A percentile compares a stretch with the other conserved stretches of the same genome.
These are phyloP conservation scores for Acestrorhynchus altus DNA, from an alignment of 2,797 vertebrate genomes.

Conservation along the genomic window DNA sequence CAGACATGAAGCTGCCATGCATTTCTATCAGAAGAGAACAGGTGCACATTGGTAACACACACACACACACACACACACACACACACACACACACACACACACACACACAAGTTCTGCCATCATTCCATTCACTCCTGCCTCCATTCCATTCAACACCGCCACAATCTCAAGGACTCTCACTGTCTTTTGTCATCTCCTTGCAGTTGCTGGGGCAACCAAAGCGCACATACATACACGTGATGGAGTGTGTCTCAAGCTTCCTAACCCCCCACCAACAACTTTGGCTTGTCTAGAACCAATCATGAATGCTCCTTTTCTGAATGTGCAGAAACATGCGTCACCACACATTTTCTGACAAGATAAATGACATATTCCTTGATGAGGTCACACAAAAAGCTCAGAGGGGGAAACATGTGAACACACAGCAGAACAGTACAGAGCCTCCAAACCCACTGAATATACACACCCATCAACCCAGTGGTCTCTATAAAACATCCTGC, in stretches of 20 bases:
- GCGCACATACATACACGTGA: constrained; percentile 67
- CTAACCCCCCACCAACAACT: constrained; percentile 1
- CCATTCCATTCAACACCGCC: constrained; percentile 46
- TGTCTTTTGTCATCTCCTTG: constrained; percentile 70
- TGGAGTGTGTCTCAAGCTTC: constrained; percentile 54
- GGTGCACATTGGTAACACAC: not conserved
- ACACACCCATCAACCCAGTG: not conserved
- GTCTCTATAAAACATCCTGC: not conserved
- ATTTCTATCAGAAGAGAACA: not conserved
- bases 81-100: constrained; percentile 14
- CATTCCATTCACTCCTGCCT: constrained; percentile 66
- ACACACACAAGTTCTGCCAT: constrained; percentile 20
- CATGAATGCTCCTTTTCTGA: not conserved
- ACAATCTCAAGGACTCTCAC: constrained; percentile 74
- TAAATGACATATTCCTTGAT: not conserved
- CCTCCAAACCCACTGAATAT: no score
- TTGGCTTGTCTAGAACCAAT: constrained; percentile 20
- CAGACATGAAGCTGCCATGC: not conserved
- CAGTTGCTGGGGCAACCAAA: constrained; percentile 76
- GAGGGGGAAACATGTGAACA: constrained; percentile 33
- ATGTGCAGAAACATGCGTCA: constrained; percentile 19
- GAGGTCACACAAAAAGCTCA: constrained; percentile 7
- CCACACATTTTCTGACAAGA: not conserved
- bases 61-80: constrained; percentile 17
- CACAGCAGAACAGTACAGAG: constrained; percentile 22